Percentiles rank a stretch among this genome's conserved stretches.
These are phyloP conservation scores for Mobula hypostoma DNA, from an alignment of 2,113 vertebrate genomes.

Conservation along the genomic window DNA sequence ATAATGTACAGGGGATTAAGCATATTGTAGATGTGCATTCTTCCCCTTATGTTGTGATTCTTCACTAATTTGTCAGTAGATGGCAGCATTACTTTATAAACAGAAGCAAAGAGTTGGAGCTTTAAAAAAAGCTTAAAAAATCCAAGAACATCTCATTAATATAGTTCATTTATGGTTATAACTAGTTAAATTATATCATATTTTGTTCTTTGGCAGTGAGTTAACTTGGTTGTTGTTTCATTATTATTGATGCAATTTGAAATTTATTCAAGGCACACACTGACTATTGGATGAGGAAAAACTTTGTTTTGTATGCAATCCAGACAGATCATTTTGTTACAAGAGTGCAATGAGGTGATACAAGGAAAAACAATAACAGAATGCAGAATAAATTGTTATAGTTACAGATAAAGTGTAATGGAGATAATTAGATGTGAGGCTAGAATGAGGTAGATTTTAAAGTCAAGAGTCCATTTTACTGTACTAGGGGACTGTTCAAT, in stretches of 20 bases:
- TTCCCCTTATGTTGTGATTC: neutral
- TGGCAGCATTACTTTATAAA: constrained; percentile 15
- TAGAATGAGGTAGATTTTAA: too few relatives aligned
- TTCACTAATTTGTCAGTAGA: neutral
- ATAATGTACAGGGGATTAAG: neutral
- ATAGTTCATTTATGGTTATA: neutral
- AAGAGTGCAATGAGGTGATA: too few relatives aligned
- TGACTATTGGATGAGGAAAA: neutral
- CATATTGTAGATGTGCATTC: neutral
- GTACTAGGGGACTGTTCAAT: too few relatives aligned
- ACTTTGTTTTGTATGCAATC: too few relatives aligned
- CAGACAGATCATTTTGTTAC: too few relatives aligned
- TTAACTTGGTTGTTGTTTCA: neutral
- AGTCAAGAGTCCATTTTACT: too few relatives aligned
- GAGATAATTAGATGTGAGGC: too few relatives aligned
- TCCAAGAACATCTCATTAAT: neutral
- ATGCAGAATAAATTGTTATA: too few relatives aligned
- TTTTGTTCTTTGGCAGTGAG: neutral
- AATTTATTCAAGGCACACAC: neutral
- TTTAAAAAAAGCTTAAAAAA: neutral
- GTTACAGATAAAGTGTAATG: too few relatives aligned
- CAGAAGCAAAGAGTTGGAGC: neutral
- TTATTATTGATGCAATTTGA: neutral
- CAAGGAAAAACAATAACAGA: too few relatives aligned
- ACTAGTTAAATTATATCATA: neutral